Evolutionary conservation across 2,888 invertebrate species (phyloP).

Genomic region (Fissipunctia ypsillon): DNA sequence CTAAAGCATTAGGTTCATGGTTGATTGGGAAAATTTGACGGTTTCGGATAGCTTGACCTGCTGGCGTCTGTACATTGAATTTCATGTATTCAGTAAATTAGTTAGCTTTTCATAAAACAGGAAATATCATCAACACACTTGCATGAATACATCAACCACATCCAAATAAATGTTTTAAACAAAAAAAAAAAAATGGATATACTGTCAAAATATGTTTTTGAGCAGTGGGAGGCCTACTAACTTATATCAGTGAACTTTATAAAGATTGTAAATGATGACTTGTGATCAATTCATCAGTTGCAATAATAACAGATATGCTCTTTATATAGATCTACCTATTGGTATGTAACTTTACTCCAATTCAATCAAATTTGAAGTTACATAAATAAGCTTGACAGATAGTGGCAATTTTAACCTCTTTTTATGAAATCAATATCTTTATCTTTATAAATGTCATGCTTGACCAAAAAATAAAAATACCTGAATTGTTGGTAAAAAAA

Average conservation of each 20-base stretch:
- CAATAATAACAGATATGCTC: constrained; percentile 3
- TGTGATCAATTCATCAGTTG: not conserved
- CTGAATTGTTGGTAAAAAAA: not conserved
- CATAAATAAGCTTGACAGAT: not conserved
- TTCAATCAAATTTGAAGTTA: not conserved
- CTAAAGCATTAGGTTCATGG: too few relatives aligned
- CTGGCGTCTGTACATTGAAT: too few relatives aligned
- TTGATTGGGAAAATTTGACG: too few relatives aligned
- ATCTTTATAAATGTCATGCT: not conserved
- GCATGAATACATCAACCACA: not conserved
- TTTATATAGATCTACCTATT: not conserved
- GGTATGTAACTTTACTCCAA: not conserved
- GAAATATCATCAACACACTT: not conserved
- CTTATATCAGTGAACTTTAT: not conserved
- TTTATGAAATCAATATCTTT: not conserved
- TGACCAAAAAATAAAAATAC: not conserved
- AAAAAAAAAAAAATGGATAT: too few relatives aligned
- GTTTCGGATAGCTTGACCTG: too few relatives aligned
- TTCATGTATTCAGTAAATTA: not conserved
- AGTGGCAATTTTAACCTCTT: not conserved
- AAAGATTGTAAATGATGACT: not conserved
- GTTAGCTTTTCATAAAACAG: not conserved
- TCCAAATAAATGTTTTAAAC: not conserved
- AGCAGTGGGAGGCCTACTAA: not conserved
- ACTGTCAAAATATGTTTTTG: not conserved